These are phyloP conservation scores for Orthosia gracilis DNA, from an alignment of 2,888 invertebrate genomes.

Conservation along the genomic window DNA sequence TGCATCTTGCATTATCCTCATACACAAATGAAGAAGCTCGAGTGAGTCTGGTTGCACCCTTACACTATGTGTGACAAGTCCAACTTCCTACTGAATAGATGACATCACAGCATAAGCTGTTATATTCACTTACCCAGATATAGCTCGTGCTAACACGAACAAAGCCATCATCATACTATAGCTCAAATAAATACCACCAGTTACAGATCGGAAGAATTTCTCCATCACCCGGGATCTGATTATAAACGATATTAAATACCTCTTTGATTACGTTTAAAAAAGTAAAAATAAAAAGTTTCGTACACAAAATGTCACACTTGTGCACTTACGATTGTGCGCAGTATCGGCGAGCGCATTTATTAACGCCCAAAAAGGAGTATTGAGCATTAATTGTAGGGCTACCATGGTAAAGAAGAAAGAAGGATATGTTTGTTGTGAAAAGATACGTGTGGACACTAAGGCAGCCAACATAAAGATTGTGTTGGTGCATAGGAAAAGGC, in stretches of 20 bases:
- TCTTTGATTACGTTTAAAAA: constrained; percentile 21
- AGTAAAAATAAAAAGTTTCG: constrained; percentile 10
- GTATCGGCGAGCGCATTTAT: constrained; percentile 62
- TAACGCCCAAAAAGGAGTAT: constrained; percentile 59
- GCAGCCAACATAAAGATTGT: neutral
- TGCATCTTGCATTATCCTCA: no score
- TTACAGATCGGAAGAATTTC: constrained; percentile 3
- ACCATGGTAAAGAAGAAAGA: constrained; percentile 9
- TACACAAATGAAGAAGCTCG: no score
- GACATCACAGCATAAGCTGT: no score
- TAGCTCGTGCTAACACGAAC: neutral
- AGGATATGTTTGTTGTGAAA: neutral
- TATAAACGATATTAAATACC: constrained; percentile 17
- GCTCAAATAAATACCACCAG: neutral
- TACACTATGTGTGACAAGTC: no score
- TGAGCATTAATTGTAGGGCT: constrained; percentile 35
- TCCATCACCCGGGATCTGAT: constrained; percentile 7
- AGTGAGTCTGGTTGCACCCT: no score
- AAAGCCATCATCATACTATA: neutral
- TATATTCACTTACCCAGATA: no score
- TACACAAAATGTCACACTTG: constrained; percentile 61
- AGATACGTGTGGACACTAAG: neutral
- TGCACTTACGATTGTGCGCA: constrained; percentile 54
- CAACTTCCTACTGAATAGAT: no score
- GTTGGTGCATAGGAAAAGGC: no score